Evolutionary conservation across 1,140 invertebrate genomes (phyloP).

Genomic region (Zaprionus ornatus): DNA sequence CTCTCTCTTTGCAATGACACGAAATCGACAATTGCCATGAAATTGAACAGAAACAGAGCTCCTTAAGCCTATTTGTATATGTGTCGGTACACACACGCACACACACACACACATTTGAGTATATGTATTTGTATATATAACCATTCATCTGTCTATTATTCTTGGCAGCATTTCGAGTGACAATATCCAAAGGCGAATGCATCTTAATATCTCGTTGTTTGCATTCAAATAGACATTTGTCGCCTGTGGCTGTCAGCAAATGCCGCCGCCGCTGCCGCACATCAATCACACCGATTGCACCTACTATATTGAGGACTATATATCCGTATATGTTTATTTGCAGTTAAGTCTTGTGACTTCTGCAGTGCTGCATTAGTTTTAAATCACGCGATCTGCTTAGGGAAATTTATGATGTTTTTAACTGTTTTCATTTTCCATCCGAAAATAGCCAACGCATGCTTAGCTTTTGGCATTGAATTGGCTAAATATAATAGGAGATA

Average conservation of each 20-base stretch:
- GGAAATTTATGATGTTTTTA: background rate
- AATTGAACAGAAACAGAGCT: conserved; percentile 47
- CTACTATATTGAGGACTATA: conserved; percentile 44
- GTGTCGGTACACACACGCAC: background rate
- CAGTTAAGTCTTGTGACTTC: conserved; percentile 66
- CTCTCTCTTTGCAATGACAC: conserved; percentile 22
- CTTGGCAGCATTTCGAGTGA: conserved; percentile 33
- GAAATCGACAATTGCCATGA: conserved; percentile 31
- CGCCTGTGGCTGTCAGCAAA: conserved; percentile 45
- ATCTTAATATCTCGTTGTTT: conserved; percentile 53
- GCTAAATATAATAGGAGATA: background rate
- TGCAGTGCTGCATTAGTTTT: conserved; percentile 35
- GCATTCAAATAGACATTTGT: conserved; percentile 41
- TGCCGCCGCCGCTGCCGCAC: conserved; percentile 55
- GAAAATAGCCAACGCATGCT: background rate
- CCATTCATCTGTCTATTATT: conserved; percentile 27
- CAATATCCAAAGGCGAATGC: conserved; percentile 37
- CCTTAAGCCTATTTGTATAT: background rate
- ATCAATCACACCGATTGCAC: conserved; percentile 60
- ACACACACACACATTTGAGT: conserved; percentile 26
- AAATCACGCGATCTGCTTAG: conserved; percentile 31
- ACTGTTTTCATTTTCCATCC: conserved; percentile 12
- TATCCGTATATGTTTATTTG: conserved; percentile 41
- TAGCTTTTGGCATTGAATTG: conserved; percentile 34
- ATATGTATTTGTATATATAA: conserved; percentile 23